Evolutionary conservation across 2,888 invertebrate genomes (phyloP).

Genomic region (Pseudoips prasinana): DNA sequence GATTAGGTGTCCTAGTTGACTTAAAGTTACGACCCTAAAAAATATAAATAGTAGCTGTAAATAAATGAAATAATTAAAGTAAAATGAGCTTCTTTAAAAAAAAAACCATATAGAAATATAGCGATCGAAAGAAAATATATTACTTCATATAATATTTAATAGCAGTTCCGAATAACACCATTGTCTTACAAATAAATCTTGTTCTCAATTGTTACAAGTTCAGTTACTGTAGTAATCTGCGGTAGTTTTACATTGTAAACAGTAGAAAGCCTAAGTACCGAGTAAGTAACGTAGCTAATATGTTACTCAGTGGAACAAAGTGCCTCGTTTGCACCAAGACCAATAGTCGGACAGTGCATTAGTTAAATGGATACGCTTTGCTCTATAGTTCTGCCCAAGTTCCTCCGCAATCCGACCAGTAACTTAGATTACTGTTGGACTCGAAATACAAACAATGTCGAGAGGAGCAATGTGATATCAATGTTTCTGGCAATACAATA

Average conservation of each 20-base stretch:
- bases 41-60: too few relatives aligned
- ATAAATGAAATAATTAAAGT: too few relatives aligned
- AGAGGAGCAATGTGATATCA: slow-evolving; percentile 56
- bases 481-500: slow-evolving; percentile 41
- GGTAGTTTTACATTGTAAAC: slow-evolving; percentile 32
- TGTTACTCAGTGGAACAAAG: slow-evolving; percentile 67
- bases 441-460: slow-evolving; percentile 61
- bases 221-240: too few relatives aligned
- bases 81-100: too few relatives aligned
- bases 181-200: too few relatives aligned
- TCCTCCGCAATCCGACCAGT: slow-evolving; percentile 66
- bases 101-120: too few relatives aligned
- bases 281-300: slow-evolving; percentile 57
- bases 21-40: too few relatives aligned
- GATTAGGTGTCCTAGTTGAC: too few relatives aligned
- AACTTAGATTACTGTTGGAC: slow-evolving; percentile 70
- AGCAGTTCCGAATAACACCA: too few relatives aligned
- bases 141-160: too few relatives aligned
- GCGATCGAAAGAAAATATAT: too few relatives aligned
- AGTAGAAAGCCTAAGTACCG: slow-evolving; percentile 36
- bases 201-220: too few relatives aligned
- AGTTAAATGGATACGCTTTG: slow-evolving; percentile 75
- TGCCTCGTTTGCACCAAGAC: slow-evolving; percentile 74
- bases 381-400: slow-evolving; percentile 66
- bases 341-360: slow-evolving; percentile 78